Base-by-base conservation (phyloP, 2,888 invertebrate genomes). In the Ferdinandea cuprea region DNA sequence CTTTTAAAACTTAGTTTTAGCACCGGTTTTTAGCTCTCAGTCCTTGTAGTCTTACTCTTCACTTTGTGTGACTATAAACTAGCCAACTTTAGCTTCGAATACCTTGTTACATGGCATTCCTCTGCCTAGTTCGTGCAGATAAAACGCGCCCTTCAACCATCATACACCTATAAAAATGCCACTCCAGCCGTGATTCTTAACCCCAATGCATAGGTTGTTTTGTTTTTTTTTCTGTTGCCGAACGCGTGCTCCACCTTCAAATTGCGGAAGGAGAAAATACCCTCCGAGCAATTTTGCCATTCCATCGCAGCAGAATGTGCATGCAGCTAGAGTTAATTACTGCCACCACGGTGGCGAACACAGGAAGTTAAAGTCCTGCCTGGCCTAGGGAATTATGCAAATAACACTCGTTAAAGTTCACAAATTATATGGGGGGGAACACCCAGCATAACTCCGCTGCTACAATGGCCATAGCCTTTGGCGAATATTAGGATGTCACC, bases 401-500 rank as follows among this genome's bases (percentile, higher is more conserved):
- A 83, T 78, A 73, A 68, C 72, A 78, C 78, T 63, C 40, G 66
- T 71, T 7, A 66, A 17, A 44, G 6, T 8, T 21, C 50, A 48
- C 59, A 73, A 83, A 83, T 78, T 78, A 78, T 54, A 80, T 28
- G 19, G 9, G 11, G 19, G 9, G 11, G 44, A 19, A 37, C 56
- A 19, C 48, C 25, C 13, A 17, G 25, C 35, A 69, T 25, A 25
- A 25, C 5, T 5, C 5, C 25, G 5, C 19, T 11, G 8, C 15
- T 44, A 15, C 50, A 25, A 19, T 15, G 21, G 40, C n/a, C 1
- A 30, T n/a, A n/a, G 48, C 77, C 40, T 15, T 13, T 17, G 63
- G 83, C 78, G 56, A 68, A 68, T 73, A 78, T 83, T 83, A 78
- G 83, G 72, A 73, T 83, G 83, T 83, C 83, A 83, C 72, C 77